phyloP scores from a whole-genome alignment of 64 coral and sea anemone genomes.

The Actinia equina region DNA sequence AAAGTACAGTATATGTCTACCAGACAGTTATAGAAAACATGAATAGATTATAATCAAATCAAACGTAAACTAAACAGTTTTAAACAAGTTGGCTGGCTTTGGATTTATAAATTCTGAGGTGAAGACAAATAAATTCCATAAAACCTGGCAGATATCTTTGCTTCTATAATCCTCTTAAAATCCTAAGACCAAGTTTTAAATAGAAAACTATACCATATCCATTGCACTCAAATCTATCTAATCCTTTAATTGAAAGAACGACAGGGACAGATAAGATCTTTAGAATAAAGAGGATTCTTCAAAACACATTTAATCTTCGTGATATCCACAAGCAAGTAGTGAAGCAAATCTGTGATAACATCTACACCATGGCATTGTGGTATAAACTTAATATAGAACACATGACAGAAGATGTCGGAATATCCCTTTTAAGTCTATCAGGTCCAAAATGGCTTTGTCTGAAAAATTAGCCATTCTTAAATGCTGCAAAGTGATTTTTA shows the following conservation, averaged over 20 bases:
- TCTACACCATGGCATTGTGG: not conserved
- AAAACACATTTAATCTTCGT: not conserved
- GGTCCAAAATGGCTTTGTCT: not conserved
- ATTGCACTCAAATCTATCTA: not conserved
- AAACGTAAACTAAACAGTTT: not conserved
- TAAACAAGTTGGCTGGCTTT: not conserved
- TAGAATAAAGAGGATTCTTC: conserved; percentile 6
- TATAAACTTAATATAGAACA: conserved; percentile 1
- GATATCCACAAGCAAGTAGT: not conserved
- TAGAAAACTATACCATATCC: not conserved
- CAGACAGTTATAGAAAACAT: not conserved
- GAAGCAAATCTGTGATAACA: not conserved
- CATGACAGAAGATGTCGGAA: not conserved
- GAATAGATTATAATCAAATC: not conserved
- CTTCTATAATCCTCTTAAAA: not conserved
- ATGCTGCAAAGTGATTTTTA: not conserved
- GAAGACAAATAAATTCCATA: not conserved
- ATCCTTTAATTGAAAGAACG: conserved; percentile 10
- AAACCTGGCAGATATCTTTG: not conserved
- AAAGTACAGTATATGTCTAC: not conserved
- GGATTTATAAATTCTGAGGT: not conserved
- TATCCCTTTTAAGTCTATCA: not conserved
- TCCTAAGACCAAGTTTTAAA: not conserved
- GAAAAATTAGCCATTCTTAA: not conserved
- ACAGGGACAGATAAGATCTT: not conserved